Conservation (phyloP, 2,797 vertebrate species). For the Argyrosomus regius region DNA sequence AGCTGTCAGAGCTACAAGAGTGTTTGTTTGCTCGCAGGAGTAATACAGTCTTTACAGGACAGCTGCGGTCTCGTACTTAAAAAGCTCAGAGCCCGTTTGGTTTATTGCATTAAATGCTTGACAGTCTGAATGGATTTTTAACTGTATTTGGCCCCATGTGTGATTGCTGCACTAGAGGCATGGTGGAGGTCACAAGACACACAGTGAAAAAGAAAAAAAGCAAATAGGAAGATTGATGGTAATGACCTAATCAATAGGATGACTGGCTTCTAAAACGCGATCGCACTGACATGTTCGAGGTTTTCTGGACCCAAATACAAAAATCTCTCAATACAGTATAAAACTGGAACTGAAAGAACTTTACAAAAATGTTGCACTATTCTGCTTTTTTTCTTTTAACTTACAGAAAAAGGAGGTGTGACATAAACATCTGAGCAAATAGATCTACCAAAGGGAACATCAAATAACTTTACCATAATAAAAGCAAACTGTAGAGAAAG, state of each 20-base stretch:
- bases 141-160: conserved; percentile 26
- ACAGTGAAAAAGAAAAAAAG: conserved; percentile 48
- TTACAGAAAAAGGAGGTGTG: conserved; percentile 28
- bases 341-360: conserved; percentile 63
- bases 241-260: too few species aligned
- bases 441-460: conserved; percentile 49
- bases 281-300: conserved; percentile 15
- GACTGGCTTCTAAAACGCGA: conserved; percentile 21
- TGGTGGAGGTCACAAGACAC: conserved; percentile 39
- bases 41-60: conserved; percentile 19
- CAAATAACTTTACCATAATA: conserved; percentile 18
- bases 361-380: conserved; percentile 51
- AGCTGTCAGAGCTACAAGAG: conserved; percentile 35
- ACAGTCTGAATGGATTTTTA: conserved; percentile 41
- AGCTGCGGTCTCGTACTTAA: conserved; percentile 25
- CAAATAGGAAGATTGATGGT: conserved; percentile 15
- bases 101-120: conserved; percentile 47
- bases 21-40: conserved; percentile 28
- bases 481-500: conserved; percentile 25
- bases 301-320: conserved; percentile 56
- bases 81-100: conserved; percentile 15
- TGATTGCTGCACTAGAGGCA: conserved; percentile 31
- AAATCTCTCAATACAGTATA: conserved; percentile 61
- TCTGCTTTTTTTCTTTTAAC: conserved; percentile 57
- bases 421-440: conserved; percentile 9